Percentiles rank a stretch among this genome's conserved stretches.
phyloP scores from a whole-genome alignment of 1,140 invertebrate genomes.

The Cecropterus lyciades region DNA sequence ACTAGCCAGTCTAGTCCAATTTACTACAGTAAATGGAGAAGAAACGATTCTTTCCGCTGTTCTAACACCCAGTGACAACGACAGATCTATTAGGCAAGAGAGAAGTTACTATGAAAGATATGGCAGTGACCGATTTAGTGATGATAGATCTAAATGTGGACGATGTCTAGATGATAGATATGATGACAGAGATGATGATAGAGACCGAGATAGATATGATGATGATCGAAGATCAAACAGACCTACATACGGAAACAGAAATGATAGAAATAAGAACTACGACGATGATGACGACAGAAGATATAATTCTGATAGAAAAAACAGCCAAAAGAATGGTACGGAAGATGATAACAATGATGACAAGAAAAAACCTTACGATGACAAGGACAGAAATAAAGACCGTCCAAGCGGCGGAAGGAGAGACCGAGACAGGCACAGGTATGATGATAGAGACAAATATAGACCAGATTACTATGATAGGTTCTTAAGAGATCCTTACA shows the following conservation, averaged over 20 bases:
- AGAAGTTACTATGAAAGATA: constrained; percentile 74
- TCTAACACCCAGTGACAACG: constrained; percentile 50
- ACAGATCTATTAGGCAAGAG: constrained; percentile 51
- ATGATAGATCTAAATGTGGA: constrained; percentile 64
- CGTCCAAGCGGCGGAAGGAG: constrained; percentile 42
- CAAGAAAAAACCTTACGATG: constrained; percentile 54
- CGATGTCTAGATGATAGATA: constrained; percentile 65
- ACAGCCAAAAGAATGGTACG: constrained; percentile 58
- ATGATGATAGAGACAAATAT: constrained; percentile 74
- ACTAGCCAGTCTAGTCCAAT: constrained; percentile 35
- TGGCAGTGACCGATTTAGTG: constrained; percentile 53
- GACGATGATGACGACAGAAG: constrained; percentile 62
- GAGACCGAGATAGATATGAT: constrained; percentile 55
- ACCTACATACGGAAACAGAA: constrained; percentile 56
- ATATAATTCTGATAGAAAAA: constrained; percentile 55
- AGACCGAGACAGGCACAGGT: constrained; percentile 65
- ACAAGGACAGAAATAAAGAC: constrained; percentile 58
- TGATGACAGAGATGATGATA: constrained; percentile 61
- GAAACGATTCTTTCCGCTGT: constrained; percentile 64
- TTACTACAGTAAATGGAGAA: constrained; percentile 44
- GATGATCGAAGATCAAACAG: constrained; percentile 60
- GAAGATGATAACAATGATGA: constrained; percentile 59
- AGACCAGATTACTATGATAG: constrained; percentile 73
- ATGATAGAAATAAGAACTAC: constrained; percentile 58
- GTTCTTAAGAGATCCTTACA: constrained; percentile 63